Percentiles rank a stretch among this genome's conserved stretches.
These are phyloP conservation scores for Chirona hameri DNA, from an alignment of 2,888 invertebrate species.

Conservation along the genomic window DNA sequence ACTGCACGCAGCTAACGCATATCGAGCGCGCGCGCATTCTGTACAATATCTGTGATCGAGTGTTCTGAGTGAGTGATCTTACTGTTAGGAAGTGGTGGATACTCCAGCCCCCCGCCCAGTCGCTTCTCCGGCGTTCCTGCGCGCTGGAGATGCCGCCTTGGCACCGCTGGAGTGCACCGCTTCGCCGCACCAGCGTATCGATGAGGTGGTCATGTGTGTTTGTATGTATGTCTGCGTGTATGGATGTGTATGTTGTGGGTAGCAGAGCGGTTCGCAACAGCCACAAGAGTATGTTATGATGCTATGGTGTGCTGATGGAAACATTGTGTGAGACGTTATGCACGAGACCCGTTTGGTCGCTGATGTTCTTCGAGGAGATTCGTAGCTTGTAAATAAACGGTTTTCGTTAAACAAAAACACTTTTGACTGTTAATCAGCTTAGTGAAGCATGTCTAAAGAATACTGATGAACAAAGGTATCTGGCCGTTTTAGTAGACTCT, in stretches of 20 bases:
- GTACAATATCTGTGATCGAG: conserved; percentile 28
- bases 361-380: not conserved
- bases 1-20: no score
- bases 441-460: no score
- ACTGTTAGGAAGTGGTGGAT: not conserved
- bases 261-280: no score
- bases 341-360: no score
- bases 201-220: not conserved
- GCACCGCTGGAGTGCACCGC: not conserved
- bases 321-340: no score
- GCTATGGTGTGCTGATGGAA: no score
- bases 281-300: no score
- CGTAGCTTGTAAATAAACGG: not conserved
- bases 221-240: not conserved
- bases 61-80: no score
- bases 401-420: not conserved
- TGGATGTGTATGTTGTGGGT: no score
- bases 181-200: not conserved
- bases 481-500: no score
- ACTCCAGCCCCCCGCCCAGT: not conserved
- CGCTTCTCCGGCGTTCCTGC: not conserved
- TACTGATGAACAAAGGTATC: no score
- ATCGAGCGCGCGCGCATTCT: not conserved
- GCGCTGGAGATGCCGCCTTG: not conserved
- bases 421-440: no score